These are phyloP conservation scores for Drosophila ezoana DNA, from an alignment of 2,888 invertebrate species.

Conservation along the genomic window DNA sequence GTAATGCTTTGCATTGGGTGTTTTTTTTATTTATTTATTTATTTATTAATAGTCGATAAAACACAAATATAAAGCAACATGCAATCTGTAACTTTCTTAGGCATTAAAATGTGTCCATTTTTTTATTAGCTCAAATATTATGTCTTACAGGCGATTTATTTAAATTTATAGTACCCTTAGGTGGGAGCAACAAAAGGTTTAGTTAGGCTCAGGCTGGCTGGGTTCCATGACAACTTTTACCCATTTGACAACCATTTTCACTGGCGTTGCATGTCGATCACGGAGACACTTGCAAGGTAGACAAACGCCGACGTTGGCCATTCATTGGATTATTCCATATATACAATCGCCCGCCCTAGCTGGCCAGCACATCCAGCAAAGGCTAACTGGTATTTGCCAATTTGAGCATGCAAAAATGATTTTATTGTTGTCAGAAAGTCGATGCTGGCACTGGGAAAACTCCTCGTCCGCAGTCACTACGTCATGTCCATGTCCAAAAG, in stretches of 20 bases:
- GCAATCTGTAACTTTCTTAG: too few species aligned
- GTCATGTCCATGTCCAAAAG: constrained; percentile 52
- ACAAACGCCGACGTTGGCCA: constrained; percentile 30
- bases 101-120: background rate
- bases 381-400: constrained; percentile 43
- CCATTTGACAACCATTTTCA: constrained; percentile 64
- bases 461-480: constrained; percentile 53
- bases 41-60: too few species aligned
- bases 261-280: constrained; percentile 64
- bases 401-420: constrained; percentile 67
- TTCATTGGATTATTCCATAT: constrained; percentile 13
- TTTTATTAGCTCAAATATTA: constrained; percentile 15
- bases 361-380: constrained; percentile 8
- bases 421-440: constrained; percentile 63
- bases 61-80: too few species aligned
- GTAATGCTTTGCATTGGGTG: too few species aligned
- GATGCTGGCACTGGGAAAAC: constrained; percentile 32
- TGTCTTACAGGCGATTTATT: constrained; percentile 3
- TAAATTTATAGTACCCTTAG: background rate
- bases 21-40: too few species aligned
- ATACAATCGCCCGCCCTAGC: background rate
- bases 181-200: constrained; percentile 3
- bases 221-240: constrained; percentile 58
- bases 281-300: constrained; percentile 32
- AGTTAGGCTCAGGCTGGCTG: background rate